Conservation (phyloP, 2,888 invertebrate genomes). For the Drosophila tripunctata region DNA sequence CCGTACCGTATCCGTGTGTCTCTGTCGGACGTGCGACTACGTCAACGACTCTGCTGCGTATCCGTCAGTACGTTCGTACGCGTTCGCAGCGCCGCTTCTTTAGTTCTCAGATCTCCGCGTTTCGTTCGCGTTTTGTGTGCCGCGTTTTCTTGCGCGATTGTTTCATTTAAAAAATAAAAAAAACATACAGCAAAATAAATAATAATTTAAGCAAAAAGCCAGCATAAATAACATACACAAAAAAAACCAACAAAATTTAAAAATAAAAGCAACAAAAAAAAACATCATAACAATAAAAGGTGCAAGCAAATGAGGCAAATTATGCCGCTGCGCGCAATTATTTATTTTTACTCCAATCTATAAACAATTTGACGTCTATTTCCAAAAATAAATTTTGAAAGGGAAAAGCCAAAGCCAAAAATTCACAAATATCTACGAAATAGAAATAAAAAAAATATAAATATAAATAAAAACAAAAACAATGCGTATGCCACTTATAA, state of each 20-base stretch:
- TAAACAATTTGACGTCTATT: conserved; percentile 74
- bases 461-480: conserved; percentile 45
- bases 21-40: conserved; percentile 69
- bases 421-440: conserved; percentile 30
- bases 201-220: background rate
- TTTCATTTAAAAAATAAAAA: conserved; percentile 29
- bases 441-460: conserved; percentile 12
- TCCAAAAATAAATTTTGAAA: conserved; percentile 67
- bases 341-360: conserved; percentile 77
- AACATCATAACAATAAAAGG: conserved; percentile 28
- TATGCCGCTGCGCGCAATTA: conserved; percentile 64
- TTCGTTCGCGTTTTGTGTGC: conserved; percentile 49
- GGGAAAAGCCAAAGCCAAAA: conserved; percentile 30
- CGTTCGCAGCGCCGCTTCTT: conserved; percentile 75
- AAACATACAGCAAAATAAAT: conserved; percentile 2
- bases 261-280: conserved; percentile 2
- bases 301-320: conserved; percentile 39
- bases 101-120: conserved; percentile 58
- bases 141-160: conserved; percentile 62
- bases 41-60: conserved; percentile 69
- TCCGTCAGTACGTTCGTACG: conserved; percentile 80
- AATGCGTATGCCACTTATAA: conserved; percentile 66
- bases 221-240: conserved; percentile 10
- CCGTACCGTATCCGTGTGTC: conserved; percentile 33
- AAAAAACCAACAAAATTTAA: background rate